Percentiles rank a stretch among this genome's conserved stretches.
These are phyloP conservation scores for Crax fasciolata DNA, from an alignment of 2,797 vertebrate species.

Conservation along the genomic window DNA sequence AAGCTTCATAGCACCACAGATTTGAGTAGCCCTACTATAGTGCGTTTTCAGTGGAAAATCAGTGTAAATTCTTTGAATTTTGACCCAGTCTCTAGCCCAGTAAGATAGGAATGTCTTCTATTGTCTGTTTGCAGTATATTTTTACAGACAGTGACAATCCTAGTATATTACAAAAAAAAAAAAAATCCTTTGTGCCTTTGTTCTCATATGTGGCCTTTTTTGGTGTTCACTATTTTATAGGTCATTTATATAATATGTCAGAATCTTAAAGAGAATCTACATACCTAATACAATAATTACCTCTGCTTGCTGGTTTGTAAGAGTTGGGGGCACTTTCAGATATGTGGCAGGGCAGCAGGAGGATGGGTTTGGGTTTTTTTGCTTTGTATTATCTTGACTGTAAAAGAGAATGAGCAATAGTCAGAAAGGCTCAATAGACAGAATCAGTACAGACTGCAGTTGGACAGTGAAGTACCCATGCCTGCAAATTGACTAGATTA, in stretches of 20 bases:
- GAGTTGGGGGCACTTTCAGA: not conserved
- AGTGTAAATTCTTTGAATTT: not conserved
- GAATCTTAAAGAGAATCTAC: not conserved
- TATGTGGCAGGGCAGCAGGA: not conserved
- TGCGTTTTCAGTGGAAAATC: not conserved
- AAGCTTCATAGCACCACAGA: not conserved
- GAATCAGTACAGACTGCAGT: not conserved
- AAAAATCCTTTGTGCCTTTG: not conserved
- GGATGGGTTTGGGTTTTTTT: not conserved
- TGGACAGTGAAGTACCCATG: not conserved
- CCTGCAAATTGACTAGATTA: conserved; percentile 58
- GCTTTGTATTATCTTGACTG: not conserved
- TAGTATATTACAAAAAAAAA: not conserved
- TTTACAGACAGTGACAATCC: not conserved
- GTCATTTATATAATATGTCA: not conserved
- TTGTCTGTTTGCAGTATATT: not conserved
- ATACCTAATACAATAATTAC: not conserved
- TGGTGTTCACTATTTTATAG: not conserved
- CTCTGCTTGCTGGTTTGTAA: not conserved
- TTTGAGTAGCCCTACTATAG: not conserved
- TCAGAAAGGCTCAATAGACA: not conserved
- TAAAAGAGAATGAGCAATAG: not conserved
- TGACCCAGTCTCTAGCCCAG: not conserved
- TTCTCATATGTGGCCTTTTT: not conserved
- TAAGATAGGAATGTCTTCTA: fast-evolving